Evolutionary conservation across 2,797 vertebrate species (phyloP).

Genomic region (Steatocranus sp.): DNA sequence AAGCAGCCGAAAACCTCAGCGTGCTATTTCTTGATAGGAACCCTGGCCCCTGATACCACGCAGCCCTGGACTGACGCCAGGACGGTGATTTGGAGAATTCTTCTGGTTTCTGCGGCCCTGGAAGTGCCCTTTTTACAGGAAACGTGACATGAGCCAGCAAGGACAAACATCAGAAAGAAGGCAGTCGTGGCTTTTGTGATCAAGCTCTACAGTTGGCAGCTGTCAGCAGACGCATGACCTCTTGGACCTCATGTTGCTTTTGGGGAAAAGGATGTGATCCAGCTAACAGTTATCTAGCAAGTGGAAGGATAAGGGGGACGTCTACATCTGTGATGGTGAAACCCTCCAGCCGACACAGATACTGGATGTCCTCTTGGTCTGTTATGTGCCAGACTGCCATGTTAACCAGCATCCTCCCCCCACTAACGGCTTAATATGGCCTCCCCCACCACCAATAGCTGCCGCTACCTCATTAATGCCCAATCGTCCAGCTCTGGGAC

Average conservation of each 20-base stretch:
- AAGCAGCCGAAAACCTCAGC: conserved; percentile 58
- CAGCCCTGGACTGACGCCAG: conserved; percentile 63
- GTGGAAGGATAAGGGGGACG: neutral
- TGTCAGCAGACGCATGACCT: conserved; percentile 49
- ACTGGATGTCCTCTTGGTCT: conserved; percentile 31
- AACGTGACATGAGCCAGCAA: conserved; percentile 38
- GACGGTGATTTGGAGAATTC: conserved; percentile 70
- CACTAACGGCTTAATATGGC: conserved; percentile 73
- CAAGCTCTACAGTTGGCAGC: conserved; percentile 35
- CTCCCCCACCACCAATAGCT: conserved; percentile 65
- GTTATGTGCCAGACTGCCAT: conserved; percentile 58
- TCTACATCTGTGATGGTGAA: neutral
- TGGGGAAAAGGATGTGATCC: neutral
- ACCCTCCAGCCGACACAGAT: conserved; percentile 25
- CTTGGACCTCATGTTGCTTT: conserved; percentile 17
- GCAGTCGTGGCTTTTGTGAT: conserved; percentile 20
- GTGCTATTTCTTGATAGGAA: conserved; percentile 61
- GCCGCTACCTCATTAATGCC: conserved; percentile 77
- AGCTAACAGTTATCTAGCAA: neutral
- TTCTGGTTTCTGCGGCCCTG: conserved; percentile 53
- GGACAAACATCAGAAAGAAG: conserved; percentile 38
- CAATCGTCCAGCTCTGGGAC: conserved; percentile 65
- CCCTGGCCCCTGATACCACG: conserved; percentile 40
- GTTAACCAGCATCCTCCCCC: conserved; percentile 67
- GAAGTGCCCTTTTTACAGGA: conserved; percentile 47